Evolutionary conservation across 2,113 vertebrate species (phyloP).

Genomic region (Myiopsitta monachus): DNA sequence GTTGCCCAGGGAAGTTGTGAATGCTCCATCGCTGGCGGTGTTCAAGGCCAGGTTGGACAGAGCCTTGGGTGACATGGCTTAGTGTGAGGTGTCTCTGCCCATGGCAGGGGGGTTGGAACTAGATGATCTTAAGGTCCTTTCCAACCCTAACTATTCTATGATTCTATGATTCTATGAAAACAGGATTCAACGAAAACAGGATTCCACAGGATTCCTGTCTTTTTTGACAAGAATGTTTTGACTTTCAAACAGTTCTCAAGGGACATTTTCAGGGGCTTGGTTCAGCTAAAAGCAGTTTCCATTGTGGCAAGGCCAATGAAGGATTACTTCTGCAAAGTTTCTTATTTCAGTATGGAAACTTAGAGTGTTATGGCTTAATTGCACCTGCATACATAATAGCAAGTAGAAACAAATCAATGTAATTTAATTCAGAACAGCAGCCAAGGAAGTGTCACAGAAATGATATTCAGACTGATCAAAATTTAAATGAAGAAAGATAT

Average conservation of each 20-base stretch:
- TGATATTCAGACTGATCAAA: not conserved
- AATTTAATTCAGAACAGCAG: not conserved
- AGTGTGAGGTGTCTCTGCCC: too few relatives aligned
- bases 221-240: not conserved
- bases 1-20: too few relatives aligned
- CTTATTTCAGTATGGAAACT: not conserved
- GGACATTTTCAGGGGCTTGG: not conserved
- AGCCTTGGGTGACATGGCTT: too few relatives aligned
- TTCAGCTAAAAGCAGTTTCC: not conserved
- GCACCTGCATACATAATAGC: not conserved
- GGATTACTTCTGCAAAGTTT: not conserved
- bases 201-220: not conserved
- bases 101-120: too few relatives aligned
- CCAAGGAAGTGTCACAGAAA: not conserved
- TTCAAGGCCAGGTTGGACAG: too few relatives aligned
- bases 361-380: not conserved
- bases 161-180: too few relatives aligned
- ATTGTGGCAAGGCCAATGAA: not conserved
- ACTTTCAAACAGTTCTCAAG: not conserved
- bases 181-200: too few relatives aligned
- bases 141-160: too few relatives aligned
- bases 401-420: not conserved
- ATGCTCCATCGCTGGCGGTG: too few relatives aligned
- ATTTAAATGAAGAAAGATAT: conserved; percentile 10
- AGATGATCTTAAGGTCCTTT: too few relatives aligned